phyloP scores from a whole-genome alignment of 37 sponge, comb jelly and placozoan species.

The Spongia lamella region DNA sequence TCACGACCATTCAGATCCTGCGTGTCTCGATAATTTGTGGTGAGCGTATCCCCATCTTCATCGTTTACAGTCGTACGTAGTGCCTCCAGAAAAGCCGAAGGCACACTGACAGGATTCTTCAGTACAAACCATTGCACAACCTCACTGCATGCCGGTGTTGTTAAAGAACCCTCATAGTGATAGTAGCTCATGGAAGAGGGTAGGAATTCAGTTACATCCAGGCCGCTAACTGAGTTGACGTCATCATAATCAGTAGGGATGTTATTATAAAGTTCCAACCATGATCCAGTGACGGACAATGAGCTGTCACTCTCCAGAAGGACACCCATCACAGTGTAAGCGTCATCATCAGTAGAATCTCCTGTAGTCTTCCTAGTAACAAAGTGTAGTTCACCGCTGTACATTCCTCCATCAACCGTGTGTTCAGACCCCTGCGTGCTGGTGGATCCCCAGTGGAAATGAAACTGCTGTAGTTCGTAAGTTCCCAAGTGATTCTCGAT shows the following conservation, averaged over 20 bases:
- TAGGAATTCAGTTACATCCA: background rate
- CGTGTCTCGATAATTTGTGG: background rate
- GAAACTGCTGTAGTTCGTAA: conserved; percentile 20
- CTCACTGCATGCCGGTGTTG: conserved; percentile 18
- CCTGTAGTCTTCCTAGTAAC: too few species aligned
- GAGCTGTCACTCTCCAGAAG: too few species aligned
- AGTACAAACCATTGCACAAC: conserved; percentile 29
- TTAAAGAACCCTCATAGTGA: conserved; percentile 27
- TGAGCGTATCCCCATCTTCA: background rate
- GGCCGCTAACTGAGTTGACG: too few species aligned
- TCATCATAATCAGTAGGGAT: too few species aligned
- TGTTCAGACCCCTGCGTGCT: conserved; percentile 29
- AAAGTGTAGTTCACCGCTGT: conserved; percentile 18
- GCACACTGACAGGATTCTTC: background rate
- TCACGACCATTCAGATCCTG: background rate
- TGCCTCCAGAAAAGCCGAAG: conserved; percentile 1
- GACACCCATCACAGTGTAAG: conserved; percentile 19
- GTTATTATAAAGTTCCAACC: too few species aligned
- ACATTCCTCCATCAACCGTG: conserved; percentile 13
- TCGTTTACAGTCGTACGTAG: conserved; percentile 13
- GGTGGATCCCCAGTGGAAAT: conserved; percentile 37
- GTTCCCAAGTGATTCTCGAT: conserved; percentile 23
- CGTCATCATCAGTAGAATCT: conserved; percentile 6
- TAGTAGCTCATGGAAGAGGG: conserved; percentile 8
- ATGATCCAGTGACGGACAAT: too few species aligned